Evolutionary conservation across 2,797 vertebrate genomes (phyloP).

Genomic region (Chlorospingus flavigularis): DNA sequence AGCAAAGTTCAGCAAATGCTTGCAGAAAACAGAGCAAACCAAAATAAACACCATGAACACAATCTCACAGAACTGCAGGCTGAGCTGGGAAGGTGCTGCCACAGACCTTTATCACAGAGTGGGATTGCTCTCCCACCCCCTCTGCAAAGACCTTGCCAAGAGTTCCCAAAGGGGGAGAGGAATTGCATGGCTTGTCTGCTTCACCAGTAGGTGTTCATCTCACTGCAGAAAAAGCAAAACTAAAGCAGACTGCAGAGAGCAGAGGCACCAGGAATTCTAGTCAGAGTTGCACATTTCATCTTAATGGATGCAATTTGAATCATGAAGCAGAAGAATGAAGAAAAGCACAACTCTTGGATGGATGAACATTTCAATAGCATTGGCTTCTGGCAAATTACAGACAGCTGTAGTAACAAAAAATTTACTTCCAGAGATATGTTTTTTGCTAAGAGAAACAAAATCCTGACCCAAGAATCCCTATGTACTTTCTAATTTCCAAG

Average conservation of each 20-base stretch:
- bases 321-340: background rate
- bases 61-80: background rate
- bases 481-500: background rate
- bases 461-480: background rate
- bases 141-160: background rate
- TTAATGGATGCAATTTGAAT: background rate
- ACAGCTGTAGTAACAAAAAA: background rate
- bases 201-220: background rate
- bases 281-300: background rate
- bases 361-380: background rate
- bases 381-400: background rate
- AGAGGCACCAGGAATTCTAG: background rate
- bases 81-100: background rate
- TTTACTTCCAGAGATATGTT: background rate
- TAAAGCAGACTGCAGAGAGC: background rate
- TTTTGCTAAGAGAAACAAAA: background rate
- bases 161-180: background rate
- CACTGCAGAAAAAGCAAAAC: background rate
- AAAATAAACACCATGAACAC: background rate
- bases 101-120: background rate
- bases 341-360: background rate
- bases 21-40: background rate
- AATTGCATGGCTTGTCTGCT: background rate
- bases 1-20: background rate
- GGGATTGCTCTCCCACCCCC: background rate